These are phyloP conservation scores for Tragelaphus imberbis DNA, from an alignment of 2,113 vertebrate genomes.

Conservation along the genomic window DNA sequence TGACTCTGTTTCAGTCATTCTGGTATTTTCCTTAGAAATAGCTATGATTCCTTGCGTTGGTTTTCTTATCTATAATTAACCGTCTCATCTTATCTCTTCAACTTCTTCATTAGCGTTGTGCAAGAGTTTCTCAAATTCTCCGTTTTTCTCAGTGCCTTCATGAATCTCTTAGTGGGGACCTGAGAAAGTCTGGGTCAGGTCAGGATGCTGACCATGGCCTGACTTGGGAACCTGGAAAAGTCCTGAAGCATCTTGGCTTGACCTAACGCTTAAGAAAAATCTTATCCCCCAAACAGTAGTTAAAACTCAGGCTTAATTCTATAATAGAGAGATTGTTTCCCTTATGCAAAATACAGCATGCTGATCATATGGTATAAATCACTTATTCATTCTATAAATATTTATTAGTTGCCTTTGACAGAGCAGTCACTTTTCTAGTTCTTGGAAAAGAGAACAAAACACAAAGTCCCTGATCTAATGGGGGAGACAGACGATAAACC, in stretches of 20 bases:
- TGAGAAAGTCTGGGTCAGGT: background rate
- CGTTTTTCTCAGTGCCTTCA: background rate
- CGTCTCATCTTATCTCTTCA: background rate
- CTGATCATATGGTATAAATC: background rate
- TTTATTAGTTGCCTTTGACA: background rate
- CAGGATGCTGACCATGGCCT: background rate
- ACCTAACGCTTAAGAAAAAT: rapidly evolving
- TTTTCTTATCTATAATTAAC: background rate
- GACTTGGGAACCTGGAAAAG: background rate
- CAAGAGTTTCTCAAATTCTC: background rate
- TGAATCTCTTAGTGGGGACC: background rate
- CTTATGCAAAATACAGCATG: background rate
- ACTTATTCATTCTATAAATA: background rate
- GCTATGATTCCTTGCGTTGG: background rate
- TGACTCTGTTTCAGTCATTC: background rate
- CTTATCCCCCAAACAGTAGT: background rate
- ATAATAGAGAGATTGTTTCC: background rate
- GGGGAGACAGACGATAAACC: rapidly evolving
- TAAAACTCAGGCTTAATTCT: background rate
- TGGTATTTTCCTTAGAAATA: background rate
- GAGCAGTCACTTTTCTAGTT: background rate
- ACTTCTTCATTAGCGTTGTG: rapidly evolving
- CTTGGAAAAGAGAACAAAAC: background rate
- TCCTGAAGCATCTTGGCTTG: no score
- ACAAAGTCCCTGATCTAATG: background rate